These are phyloP conservation scores for Rhinoptilus africanus DNA, from an alignment of 2,113 vertebrate species.

Conservation along the genomic window DNA sequence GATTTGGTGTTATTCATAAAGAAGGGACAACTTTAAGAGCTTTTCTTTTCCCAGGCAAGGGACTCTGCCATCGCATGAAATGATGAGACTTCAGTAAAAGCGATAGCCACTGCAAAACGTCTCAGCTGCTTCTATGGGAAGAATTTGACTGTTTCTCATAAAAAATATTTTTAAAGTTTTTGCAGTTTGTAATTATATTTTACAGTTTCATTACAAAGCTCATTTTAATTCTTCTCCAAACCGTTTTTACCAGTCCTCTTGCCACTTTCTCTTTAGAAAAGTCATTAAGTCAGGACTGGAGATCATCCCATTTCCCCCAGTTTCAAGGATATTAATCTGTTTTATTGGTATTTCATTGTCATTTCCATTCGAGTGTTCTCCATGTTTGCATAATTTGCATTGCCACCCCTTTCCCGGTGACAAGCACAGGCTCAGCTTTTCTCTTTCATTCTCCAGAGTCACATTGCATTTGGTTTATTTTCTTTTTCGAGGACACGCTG, in stretches of 20 bases:
- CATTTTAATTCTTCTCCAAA: slow-evolving; percentile 71
- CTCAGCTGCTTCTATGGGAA: neutral
- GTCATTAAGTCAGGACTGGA: slow-evolving; percentile 75
- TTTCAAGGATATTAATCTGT: slow-evolving; percentile 76
- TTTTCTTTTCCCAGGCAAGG: slow-evolving; percentile 3
- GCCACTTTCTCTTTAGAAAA: slow-evolving; percentile 63
- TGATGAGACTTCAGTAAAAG: slow-evolving; percentile 37
- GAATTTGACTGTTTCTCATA: slow-evolving; percentile 30
- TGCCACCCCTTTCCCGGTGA: slow-evolving; percentile 32
- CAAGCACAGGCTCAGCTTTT: slow-evolving; percentile 28
- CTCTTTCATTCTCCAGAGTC: neutral
- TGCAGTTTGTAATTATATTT: slow-evolving; percentile 69
- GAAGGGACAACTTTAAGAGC: slow-evolving; percentile 5
- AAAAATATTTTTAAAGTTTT: slow-evolving; percentile 61
- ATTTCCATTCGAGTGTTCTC: slow-evolving; percentile 50
- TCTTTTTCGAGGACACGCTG: neutral
- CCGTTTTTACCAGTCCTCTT: slow-evolving; percentile 39
- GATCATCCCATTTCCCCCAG: slow-evolving; percentile 72
- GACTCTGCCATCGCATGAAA: neutral
- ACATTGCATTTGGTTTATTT: neutral
- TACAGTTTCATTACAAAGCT: slow-evolving; percentile 71
- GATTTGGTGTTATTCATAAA: slow-evolving; percentile 51
- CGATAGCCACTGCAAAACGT: slow-evolving; percentile 18
- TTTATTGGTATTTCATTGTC: slow-evolving; percentile 77
- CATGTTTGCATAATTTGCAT: slow-evolving; percentile 72